Conservation (phyloP, 2,888 invertebrate genomes). For the Lochmaea crataegi region DNA sequence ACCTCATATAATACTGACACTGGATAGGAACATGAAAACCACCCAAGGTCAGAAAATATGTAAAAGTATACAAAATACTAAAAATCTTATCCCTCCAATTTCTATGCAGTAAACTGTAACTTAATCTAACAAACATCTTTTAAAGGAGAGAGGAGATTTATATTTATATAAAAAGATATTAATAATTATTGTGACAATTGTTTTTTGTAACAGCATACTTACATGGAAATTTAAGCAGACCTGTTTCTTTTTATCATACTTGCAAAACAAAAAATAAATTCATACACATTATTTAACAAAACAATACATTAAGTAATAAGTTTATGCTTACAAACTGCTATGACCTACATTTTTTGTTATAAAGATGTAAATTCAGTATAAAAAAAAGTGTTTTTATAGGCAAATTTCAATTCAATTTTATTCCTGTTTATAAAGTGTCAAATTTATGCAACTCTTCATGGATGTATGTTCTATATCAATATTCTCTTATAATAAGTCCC, state of each 20-base stretch:
- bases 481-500: no score
- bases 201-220: not conserved
- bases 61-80: no score
- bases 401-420: not conserved
- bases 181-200: not conserved
- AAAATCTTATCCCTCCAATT: no score
- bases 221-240: not conserved
- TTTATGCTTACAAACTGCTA: not conserved
- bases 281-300: constrained; percentile 6
- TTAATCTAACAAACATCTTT: not conserved
- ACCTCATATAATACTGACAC: no score
- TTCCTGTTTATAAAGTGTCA: not conserved
- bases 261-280: not conserved
- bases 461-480: no score
- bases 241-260: not conserved
- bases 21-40: no score
- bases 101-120: no score
- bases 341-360: not conserved
- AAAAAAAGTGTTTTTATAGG: not conserved
- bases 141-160: not conserved
- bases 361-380: not conserved
- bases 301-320: constrained; percentile 4
- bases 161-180: not conserved
- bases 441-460: no score
- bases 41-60: no score